These are phyloP conservation scores for Dryoscopus gambensis DNA, from an alignment of 2,113 vertebrate genomes.

Conservation along the genomic window DNA sequence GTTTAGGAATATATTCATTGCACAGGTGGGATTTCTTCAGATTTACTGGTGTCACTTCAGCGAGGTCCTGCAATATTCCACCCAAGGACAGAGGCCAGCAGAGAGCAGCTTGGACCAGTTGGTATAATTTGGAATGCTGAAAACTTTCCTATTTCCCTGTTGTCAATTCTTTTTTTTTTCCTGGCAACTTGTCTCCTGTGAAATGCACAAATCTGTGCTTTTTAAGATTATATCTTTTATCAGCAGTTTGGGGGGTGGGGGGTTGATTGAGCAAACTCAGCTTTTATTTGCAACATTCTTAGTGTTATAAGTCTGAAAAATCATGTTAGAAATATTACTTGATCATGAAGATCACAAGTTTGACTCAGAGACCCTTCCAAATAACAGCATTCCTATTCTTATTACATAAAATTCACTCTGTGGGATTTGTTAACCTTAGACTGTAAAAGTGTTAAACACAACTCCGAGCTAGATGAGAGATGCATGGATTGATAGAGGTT, in stretches of 20 bases:
- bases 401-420: not conserved
- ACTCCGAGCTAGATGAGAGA: not conserved
- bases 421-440: not conserved
- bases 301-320: not conserved
- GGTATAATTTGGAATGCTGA: not conserved
- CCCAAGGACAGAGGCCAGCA: not conserved
- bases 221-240: not conserved
- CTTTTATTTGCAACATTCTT: not conserved
- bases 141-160: not conserved
- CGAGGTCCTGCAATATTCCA: not conserved
- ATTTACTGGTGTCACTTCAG: not conserved
- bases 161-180: not conserved
- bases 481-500: not conserved
- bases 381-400: not conserved
- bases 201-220: fast-evolving
- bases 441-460: not conserved
- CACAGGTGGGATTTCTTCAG: not conserved
- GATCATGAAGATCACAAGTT: not conserved
- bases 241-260: no score
- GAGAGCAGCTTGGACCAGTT: not conserved
- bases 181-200: not conserved
- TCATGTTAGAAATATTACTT: not conserved
- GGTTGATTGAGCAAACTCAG: not conserved
- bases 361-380: not conserved
- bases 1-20: not conserved